Base-by-base conservation (phyloP, 2,113 vertebrate genomes). In the Leuciscus idus region DNA sequence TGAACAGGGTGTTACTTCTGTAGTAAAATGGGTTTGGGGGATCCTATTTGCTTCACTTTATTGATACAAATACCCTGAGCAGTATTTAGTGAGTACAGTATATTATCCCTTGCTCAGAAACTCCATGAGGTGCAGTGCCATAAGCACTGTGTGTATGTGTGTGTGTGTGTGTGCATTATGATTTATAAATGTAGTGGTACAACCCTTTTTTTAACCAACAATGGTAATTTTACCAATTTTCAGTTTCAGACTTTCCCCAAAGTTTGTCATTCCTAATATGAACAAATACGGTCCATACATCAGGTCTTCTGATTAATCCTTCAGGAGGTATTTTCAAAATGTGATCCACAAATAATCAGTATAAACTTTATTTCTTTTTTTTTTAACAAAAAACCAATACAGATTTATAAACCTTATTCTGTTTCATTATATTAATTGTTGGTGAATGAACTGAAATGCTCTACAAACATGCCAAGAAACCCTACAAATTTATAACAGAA, bases 31-130 rank as follows among this genome's bases (percentile, higher is more conserved):
- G 84, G 74, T 30, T 87, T 80, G 66, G 77, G 50, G 79, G 48
- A 79, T 70, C 88, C 87, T 73, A 36, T 43, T 81, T 73, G 87
- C 84, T 92, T 90, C 84, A 83, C 86, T 90, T 92, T 94, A 90
- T 94, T 94, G 91, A 92, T 91, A 88, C 85, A 55, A 89, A 88
- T 30, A 93, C 88, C 93, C 90, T 85, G 72, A 88, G 90, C 95
- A 96, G 95, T 96, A 95, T 96, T 95, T 93, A 89, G 91, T 89
- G 81, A 91, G 87, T 89, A 87, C 79, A 79, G 87, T 84, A 87
- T 85, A 89, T 72, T 5, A 89, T 92, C 87, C 62, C 23, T 52
- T 90, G 84, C 78, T 90, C 46, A 87, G 55, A 88, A 87, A 87
- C 85, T 87, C 73, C 89, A 73, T 83, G 90, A 21, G 66, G 36